Conservation (phyloP, 2,888 invertebrate species). For the Theretra japonica region DNA sequence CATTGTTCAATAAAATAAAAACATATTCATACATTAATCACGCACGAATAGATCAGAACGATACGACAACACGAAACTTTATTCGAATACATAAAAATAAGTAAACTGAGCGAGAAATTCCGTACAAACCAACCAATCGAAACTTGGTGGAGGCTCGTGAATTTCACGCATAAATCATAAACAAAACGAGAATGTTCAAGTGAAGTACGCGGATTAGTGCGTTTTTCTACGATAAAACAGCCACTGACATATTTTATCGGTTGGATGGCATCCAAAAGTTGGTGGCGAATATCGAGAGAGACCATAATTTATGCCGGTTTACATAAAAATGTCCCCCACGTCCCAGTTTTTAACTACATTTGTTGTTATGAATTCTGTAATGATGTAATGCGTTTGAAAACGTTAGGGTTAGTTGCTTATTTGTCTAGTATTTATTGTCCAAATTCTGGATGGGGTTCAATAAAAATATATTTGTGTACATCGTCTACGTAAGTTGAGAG, state of each 20-base stretch:
- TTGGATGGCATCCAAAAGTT: conserved; percentile 62
- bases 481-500: too few species aligned
- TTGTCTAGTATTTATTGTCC: too few species aligned
- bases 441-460: too few species aligned
- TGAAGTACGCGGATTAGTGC: conserved; percentile 21
- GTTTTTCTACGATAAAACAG: conserved; percentile 44
- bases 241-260: conserved; percentile 44
- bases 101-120: conserved; percentile 27
- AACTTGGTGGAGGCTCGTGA: conserved; percentile 39
- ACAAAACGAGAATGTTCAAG: conserved; percentile 31
- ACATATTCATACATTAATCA: background rate
- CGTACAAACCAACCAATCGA: conserved; percentile 44
- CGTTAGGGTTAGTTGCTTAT: background rate
- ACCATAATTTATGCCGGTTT: conserved; percentile 26
- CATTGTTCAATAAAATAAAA: background rate
- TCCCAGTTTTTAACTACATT: conserved; percentile 19
- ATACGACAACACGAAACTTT: conserved; percentile 28
- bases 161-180: conserved; percentile 39
- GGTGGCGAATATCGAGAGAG: conserved; percentile 50
- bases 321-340: conserved; percentile 20
- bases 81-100: conserved; percentile 23
- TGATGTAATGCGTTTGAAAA: conserved; percentile 10
- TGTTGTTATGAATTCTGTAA: conserved; percentile 23
- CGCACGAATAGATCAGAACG: background rate
- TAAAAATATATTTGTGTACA: too few species aligned